Conservation (phyloP, 2,888 invertebrate genomes). For the Hydrotaea diabolus region DNA sequence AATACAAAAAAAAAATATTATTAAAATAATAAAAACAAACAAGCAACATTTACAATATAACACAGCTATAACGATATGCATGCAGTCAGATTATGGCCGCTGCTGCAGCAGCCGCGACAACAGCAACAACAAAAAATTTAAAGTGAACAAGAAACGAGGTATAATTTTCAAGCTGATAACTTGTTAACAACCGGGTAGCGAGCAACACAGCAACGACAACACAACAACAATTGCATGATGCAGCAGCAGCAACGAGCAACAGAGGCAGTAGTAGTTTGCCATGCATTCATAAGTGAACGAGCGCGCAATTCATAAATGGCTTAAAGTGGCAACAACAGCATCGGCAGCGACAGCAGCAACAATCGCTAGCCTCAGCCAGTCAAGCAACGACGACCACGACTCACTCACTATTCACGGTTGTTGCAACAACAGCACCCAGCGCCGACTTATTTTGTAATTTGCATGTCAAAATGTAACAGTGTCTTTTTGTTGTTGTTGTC, state of each 20-base stretch:
- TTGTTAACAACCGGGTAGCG: slow-evolving; percentile 57
- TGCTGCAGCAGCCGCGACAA: slow-evolving; percentile 30
- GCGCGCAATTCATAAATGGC: slow-evolving; percentile 18
- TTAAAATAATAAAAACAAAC: slow-evolving; percentile 67
- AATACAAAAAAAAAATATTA: slow-evolving; percentile 53
- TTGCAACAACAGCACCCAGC: slow-evolving; percentile 5
- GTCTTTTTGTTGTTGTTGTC: slow-evolving; percentile 41
- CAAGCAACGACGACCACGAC: slow-evolving; percentile 1
- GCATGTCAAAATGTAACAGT: slow-evolving; percentile 64
- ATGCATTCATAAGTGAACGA: slow-evolving; percentile 11
- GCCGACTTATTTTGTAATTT: slow-evolving; percentile 56
- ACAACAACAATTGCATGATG: slow-evolving; percentile 36
- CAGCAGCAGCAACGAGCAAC: slow-evolving; percentile 14
- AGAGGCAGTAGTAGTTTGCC: slow-evolving; percentile 28
- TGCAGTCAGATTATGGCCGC: slow-evolving; percentile 33
- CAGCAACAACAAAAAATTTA: slow-evolving; percentile 50
- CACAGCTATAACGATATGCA: slow-evolving; percentile 44
- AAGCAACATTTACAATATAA: slow-evolving; percentile 60
- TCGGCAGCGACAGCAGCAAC: slow-evolving; percentile 29
- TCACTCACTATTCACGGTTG: no score
- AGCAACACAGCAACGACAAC: slow-evolving; percentile 48
- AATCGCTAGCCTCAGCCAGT: slow-evolving; percentile 8
- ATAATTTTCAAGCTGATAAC: slow-evolving; percentile 68
- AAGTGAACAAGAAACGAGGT: slow-evolving; percentile 66
- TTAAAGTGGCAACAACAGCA: slow-evolving; percentile 21